phyloP scores from a whole-genome alignment of 2,888 invertebrate genomes.

The Pecten maximus region DNA sequence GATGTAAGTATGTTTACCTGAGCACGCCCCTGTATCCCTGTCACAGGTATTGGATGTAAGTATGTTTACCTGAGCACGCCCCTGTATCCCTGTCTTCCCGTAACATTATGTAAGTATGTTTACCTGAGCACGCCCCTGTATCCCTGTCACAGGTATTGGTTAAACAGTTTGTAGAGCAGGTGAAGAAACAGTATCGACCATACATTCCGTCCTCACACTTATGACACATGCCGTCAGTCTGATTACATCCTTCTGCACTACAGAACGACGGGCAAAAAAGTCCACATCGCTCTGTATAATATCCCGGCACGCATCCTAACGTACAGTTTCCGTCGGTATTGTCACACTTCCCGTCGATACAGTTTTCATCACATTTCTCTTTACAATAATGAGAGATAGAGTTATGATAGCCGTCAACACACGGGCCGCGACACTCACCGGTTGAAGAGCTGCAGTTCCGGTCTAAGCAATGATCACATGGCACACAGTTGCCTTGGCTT shows the following conservation, averaged over 20 bases:
- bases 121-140: neutral
- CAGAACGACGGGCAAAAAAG: neutral
- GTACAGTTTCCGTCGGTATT: conserved; percentile 1
- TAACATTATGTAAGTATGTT: too few relatives aligned
- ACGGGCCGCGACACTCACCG: neutral
- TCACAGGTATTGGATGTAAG: too few relatives aligned
- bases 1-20: too few relatives aligned
- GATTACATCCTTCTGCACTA: neutral
- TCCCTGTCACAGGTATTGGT: neutral
- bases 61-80: too few relatives aligned
- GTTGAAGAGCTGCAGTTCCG: neutral
- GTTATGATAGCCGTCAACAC: neutral
- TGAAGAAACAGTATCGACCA: neutral
- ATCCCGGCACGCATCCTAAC: neutral
- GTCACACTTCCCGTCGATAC: neutral
- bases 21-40: too few relatives aligned
- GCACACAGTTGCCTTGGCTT: neutral
- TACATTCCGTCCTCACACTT: neutral
- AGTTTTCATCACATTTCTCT: neutral
- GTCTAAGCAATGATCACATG: neutral
- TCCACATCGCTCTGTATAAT: neutral
- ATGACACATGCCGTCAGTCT: neutral
- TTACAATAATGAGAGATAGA: neutral
- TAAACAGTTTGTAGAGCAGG: neutral
- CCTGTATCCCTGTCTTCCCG: too few relatives aligned